Evolutionary conservation across 2,888 invertebrate genomes (phyloP), one percentile per base, ranked within the genome.

Genomic region (Myathropa florea): DNA sequence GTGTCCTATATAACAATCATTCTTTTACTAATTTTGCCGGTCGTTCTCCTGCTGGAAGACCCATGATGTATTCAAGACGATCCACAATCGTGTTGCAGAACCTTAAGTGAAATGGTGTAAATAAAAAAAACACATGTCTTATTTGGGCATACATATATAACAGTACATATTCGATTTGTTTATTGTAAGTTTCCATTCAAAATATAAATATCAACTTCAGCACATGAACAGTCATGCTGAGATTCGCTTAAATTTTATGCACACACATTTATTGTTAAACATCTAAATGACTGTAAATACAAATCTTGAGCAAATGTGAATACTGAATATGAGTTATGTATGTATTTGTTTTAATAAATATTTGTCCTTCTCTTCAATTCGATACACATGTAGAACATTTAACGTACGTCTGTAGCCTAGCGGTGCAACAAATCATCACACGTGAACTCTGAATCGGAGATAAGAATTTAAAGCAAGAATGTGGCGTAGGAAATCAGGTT

Each of bases 161-260:
- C 23, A n/a, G 3, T 57, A 12, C 57, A 57, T 26, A 33, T 65
- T 53, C 28, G 21, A 39, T 30, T 68, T 60, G n/a, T 60, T 67
- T 36, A 68, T 64, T 57, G 39, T 75, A 46, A 57, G 60, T 81
- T 63, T 81, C 10, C 39, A 68, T 64, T 75, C 23, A 70, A 81
- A 75, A 75, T 81, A 68, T 64, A 81, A 81, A 81, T 81, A 75
- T 75, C 36, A 70, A 30, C 64, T 64, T 73, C 59, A 59, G 64
- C 83, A 72, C 26, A 57, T 72, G 12, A 30, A 65, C 26, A 65
- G 7, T 53, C 53, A 60, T 64, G 30, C 24, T 55, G 18, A 72
- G 28, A 77, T 63, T 33, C 18, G n/a, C 55, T 30, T 76, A 76
- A 39, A 67, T 59, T 3, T 57, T 63, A 53, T 61, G n/a, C 30